Evolutionary conservation across 2,113 vertebrate species (phyloP).

Genomic region (Serilophus lunatus): DNA sequence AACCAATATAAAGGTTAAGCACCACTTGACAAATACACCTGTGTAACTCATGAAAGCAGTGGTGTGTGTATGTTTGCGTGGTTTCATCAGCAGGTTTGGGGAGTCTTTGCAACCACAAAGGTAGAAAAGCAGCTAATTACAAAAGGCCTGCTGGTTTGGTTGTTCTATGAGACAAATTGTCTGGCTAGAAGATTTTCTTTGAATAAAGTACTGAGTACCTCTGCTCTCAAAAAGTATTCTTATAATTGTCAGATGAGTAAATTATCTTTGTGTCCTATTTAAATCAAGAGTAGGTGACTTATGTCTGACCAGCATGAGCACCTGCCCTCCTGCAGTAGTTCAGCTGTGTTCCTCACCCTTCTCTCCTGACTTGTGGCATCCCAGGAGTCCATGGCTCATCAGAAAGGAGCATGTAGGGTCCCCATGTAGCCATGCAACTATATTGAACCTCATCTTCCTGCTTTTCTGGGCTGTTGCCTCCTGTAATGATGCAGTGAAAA

Average conservation of each 20-base stretch:
- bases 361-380: background rate
- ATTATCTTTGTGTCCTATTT: background rate
- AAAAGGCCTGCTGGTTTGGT: background rate
- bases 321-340: background rate
- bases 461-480: background rate
- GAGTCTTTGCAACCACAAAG: background rate
- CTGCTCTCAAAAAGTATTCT: background rate
- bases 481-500: background rate
- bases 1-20: background rate
- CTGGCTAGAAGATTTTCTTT: background rate
- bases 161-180: background rate
- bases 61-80: background rate
- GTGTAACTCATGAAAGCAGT: background rate
- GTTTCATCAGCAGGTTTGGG: background rate
- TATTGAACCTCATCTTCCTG: background rate
- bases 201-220: background rate
- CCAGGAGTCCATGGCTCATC: background rate
- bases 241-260: background rate
- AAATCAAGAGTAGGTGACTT: background rate
- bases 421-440: fast-evolving
- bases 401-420: background rate
- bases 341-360: background rate
- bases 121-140: background rate
- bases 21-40: background rate
- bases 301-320: fast-evolving